Percentiles rank a stretch among this genome's conserved stretches.
Conservation (phyloP, 2,797 vertebrate genomes). For the Columba guinea region DNA sequence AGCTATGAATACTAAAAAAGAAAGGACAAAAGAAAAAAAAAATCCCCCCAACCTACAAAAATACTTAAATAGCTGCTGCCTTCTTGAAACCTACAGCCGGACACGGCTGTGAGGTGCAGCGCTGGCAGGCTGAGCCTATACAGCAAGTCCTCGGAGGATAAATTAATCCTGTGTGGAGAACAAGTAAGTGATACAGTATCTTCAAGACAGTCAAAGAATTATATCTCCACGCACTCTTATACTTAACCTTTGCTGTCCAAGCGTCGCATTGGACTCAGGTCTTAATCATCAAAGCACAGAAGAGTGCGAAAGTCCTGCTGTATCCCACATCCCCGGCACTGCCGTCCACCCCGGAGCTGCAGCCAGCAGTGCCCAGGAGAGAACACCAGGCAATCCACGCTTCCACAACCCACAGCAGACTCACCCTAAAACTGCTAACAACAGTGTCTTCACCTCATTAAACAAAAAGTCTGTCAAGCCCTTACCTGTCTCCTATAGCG, state of each 20-base stretch:
- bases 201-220: neutral
- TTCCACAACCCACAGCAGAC: neutral
- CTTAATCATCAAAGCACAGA: neutral
- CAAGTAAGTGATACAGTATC: neutral
- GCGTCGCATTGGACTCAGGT: neutral
- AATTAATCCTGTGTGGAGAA: neutral
- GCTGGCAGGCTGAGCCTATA: neutral
- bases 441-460: neutral
- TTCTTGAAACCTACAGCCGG: neutral
- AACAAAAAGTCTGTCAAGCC: neutral
- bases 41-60: neutral
- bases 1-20: neutral
- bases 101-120: fast-evolving
- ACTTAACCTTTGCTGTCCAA: neutral
- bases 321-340: fast-evolving
- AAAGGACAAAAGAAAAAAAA: neutral
- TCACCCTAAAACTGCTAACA: neutral
- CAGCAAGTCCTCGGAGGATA: neutral
- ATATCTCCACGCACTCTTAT: neutral
- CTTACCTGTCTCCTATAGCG: neutral
- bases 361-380: neutral
- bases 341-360: neutral
- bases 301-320: neutral
- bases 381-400: neutral
- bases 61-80: neutral